These are phyloP conservation scores for Empis stercorea DNA, from an alignment of 2,888 invertebrate species.

Conservation along the genomic window DNA sequence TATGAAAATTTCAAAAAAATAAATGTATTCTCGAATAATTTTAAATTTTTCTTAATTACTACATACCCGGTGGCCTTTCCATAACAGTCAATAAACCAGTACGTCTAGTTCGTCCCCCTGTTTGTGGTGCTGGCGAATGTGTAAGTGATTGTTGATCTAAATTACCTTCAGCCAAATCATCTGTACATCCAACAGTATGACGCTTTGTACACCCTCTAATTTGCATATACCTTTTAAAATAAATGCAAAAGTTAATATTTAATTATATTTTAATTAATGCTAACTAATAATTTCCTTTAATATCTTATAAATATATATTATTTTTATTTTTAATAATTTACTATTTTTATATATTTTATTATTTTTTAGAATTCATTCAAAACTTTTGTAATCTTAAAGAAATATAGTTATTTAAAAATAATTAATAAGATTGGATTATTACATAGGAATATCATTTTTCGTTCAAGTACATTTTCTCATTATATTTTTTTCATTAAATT, in stretches of 20 bases:
- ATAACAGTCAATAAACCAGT: slow-evolving; percentile 77
- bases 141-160: slow-evolving; percentile 27
- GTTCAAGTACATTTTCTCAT: not conserved
- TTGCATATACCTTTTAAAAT: slow-evolving; percentile 61
- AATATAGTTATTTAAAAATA: too few relatives aligned
- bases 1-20: not conserved
- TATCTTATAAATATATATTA: too few relatives aligned
- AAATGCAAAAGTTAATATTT: too few relatives aligned
- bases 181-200: slow-evolving; percentile 66
- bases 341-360: too few relatives aligned
- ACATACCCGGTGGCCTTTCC: slow-evolving; percentile 71
- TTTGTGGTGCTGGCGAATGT: slow-evolving; percentile 25
- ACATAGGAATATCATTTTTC: too few relatives aligned
- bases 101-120: slow-evolving; percentile 53
- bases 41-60: slow-evolving; percentile 3
- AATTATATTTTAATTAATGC: too few relatives aligned
- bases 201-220: slow-evolving; percentile 61
- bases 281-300: too few relatives aligned
- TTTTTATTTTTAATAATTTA: too few relatives aligned
- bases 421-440: too few relatives aligned
- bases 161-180: slow-evolving; percentile 38
- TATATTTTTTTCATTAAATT: not conserved
- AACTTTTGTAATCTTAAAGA: too few relatives aligned
- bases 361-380: too few relatives aligned
- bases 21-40: too few relatives aligned